Base-by-base conservation (phyloP, 2,797 vertebrate genomes). In the Danio jaintianensis region DNA sequence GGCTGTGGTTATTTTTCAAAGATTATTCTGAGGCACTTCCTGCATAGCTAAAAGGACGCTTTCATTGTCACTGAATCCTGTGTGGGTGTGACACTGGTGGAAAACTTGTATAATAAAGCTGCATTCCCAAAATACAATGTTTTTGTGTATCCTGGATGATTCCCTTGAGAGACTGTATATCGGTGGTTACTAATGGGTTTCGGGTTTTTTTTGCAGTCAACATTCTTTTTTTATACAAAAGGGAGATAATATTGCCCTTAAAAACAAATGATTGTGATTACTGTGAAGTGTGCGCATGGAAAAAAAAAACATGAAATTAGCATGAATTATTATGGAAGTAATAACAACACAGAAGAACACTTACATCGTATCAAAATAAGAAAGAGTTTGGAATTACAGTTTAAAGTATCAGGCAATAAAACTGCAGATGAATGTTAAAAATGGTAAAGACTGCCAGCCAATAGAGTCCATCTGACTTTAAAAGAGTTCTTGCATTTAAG, bases 1-100 rank as follows among this genome's bases (percentile, higher is more conserved):
- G 45, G 45, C 55, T 67, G 38, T 29, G 53, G 18, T 63, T 74
- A 67, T 83, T 53, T 50, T 68, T 84, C 48, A 83, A 43, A 16
- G 48, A 84, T 69, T 59, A 83, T 86, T 86, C 61, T 79, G 53
- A 78, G 61, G 68, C 36, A 74, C 20, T 84, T 84, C 83, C 85
- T 84, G 78, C 70, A 59, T 52, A 63, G 66, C 40, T 29, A 38
- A 45, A 75, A 45, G 47, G 61, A 71, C 48, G 16, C 36, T 78
- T 62, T 73, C 75, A 73, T 80, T 84, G 85, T 84, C 85, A 81
- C 18, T 43, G 45, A 81, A 82, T 82, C 61, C 63, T 47, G 47
- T 62, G 48, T 64, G 78, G 78, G 68, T 80, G 78, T 53, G 59
- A 66, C 69, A 73, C 16, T 63, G 64, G 20, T 9, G 22, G 59